Percentiles rank a stretch among this genome's conserved stretches.
These are phyloP conservation scores for Mugil cephalus DNA, from an alignment of 2,113 vertebrate genomes.

Conservation along the genomic window DNA sequence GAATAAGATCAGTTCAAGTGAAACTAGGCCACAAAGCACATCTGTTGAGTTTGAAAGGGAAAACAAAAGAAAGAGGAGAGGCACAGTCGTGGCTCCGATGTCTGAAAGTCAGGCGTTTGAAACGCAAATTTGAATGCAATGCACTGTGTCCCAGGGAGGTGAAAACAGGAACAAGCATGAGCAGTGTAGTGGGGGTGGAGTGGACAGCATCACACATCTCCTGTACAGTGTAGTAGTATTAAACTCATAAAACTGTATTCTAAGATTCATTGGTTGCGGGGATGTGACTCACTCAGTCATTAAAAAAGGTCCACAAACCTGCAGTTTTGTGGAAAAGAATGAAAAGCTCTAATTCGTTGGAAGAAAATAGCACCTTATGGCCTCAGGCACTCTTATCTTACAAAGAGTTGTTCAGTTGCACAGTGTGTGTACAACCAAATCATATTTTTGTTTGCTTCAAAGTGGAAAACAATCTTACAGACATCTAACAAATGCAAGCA, in stretches of 20 bases:
- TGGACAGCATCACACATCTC: slow-evolving; percentile 5
- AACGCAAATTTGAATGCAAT: slow-evolving; percentile 21
- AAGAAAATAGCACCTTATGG: slow-evolving; percentile 49
- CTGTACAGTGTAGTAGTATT: neutral
- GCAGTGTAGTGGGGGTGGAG: slow-evolving; percentile 42
- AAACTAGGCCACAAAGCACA: slow-evolving; percentile 23
- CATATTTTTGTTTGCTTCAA: slow-evolving; percentile 65
- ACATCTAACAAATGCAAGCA: slow-evolving; percentile 31
- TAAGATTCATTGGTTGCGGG: slow-evolving; percentile 31
- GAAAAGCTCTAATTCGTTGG: slow-evolving; percentile 61
- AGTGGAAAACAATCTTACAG: slow-evolving; percentile 59
- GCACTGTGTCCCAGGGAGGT: slow-evolving; percentile 22
- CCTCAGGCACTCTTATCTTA: slow-evolving; percentile 52
- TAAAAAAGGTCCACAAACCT: slow-evolving; percentile 57
- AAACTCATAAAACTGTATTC: slow-evolving; percentile 28
- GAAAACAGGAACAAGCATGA: slow-evolving; percentile 24
- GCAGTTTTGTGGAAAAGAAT: slow-evolving; percentile 52
- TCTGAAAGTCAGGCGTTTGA: too few relatives aligned
- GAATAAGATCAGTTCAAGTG: slow-evolving; percentile 39
- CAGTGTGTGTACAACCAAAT: slow-evolving; percentile 61
- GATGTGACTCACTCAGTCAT: slow-evolving; percentile 48
- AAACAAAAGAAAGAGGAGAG: too few relatives aligned
- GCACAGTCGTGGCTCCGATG: too few relatives aligned
- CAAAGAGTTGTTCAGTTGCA: slow-evolving; percentile 48
- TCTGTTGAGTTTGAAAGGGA: slow-evolving; percentile 19